Evolutionary conservation across 2,797 vertebrate genomes (phyloP).

Genomic region (Fistularia tabacaria): DNA sequence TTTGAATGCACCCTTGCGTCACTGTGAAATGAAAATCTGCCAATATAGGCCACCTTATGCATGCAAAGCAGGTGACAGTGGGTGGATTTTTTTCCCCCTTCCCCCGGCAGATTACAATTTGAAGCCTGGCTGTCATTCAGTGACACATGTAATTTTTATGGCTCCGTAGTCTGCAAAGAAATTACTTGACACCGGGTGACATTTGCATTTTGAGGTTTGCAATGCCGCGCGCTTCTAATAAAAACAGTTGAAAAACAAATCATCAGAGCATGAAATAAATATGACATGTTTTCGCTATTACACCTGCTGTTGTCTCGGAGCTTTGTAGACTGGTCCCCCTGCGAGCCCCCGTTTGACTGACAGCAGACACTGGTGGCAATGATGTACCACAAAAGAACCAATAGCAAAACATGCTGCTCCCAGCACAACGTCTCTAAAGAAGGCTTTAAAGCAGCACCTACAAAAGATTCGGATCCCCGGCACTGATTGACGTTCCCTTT

Average conservation of each 20-base stretch:
- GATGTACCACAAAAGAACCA: slow-evolving; percentile 59
- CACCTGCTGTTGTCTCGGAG: slow-evolving; percentile 58
- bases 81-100: not conserved
- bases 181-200: slow-evolving; percentile 57
- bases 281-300: slow-evolving; percentile 66
- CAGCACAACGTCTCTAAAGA: slow-evolving; percentile 50
- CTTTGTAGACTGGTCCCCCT: slow-evolving; percentile 46
- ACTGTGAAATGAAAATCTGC: not conserved
- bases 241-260: slow-evolving; percentile 62
- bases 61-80: not conserved
- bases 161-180: slow-evolving; percentile 49
- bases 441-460: slow-evolving; percentile 55
- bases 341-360: slow-evolving; percentile 65
- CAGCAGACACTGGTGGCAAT: slow-evolving; percentile 59
- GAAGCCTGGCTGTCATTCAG: slow-evolving; percentile 53
- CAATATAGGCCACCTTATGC: not conserved
- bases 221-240: slow-evolving; percentile 54
- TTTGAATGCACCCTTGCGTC: not conserved
- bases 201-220: slow-evolving; percentile 57
- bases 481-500: slow-evolving; percentile 63
- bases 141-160: slow-evolving; percentile 49
- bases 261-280: slow-evolving; percentile 69
- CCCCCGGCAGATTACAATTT: slow-evolving; percentile 39
- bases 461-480: slow-evolving; percentile 50
- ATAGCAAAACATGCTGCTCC: slow-evolving; percentile 60